Evolutionary conservation across 1,140 invertebrate genomes (phyloP).

Genomic region (Ostrea denselamellosa): DNA sequence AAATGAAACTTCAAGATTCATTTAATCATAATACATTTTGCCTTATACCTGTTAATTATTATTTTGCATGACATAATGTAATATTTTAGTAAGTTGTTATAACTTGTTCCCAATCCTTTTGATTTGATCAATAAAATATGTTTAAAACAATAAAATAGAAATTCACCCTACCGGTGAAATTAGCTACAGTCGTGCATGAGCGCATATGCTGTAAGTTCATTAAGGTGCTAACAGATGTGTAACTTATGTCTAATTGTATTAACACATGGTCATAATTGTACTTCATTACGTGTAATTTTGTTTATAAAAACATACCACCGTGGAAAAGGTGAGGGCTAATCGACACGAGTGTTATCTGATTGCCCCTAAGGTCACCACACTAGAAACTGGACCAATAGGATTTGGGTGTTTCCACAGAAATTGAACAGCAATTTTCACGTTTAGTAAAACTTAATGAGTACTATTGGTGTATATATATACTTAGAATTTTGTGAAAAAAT

Average conservation of each 20-base stretch:
- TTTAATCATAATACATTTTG: too few relatives aligned
- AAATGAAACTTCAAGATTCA: too few relatives aligned
- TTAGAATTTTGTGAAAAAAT: background rate
- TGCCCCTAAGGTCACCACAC: background rate
- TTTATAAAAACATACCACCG: slow-evolving; percentile 12
- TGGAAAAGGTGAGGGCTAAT: background rate
- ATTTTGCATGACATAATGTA: too few relatives aligned
- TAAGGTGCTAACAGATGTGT: slow-evolving; percentile 13
- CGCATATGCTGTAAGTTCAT: background rate
- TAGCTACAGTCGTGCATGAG: background rate
- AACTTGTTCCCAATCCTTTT: too few relatives aligned
- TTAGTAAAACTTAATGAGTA: slow-evolving; percentile 6
- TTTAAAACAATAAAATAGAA: too few relatives aligned
- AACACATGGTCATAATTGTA: slow-evolving; percentile 15
- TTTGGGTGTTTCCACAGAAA: background rate
- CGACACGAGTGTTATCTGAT: slow-evolving; percentile 17
- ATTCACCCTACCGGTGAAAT: too few relatives aligned
- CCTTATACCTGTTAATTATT: too few relatives aligned
- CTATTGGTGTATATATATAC: background rate
- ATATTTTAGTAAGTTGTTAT: too few relatives aligned
- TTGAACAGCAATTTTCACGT: background rate
- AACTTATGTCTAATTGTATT: background rate
- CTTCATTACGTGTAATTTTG: background rate
- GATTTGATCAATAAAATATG: too few relatives aligned
- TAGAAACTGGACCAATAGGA: background rate